Percentiles rank a stretch among this genome's conserved stretches.
Conservation (phyloP, 2,113 vertebrate species). For the Hemicordylus capensis region DNA sequence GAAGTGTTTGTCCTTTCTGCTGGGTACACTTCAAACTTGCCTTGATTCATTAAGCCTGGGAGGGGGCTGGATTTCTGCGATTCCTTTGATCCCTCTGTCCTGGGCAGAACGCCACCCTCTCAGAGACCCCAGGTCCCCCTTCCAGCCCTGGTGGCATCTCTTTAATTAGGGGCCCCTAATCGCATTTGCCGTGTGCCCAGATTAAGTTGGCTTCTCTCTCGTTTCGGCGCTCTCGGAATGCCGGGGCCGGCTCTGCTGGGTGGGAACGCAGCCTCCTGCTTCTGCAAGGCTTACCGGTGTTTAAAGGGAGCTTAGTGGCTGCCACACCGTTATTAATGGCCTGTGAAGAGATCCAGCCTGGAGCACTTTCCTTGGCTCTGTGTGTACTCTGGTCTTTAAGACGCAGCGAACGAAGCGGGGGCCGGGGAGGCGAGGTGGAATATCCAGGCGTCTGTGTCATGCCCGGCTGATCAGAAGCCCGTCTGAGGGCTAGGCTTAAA, state of each 20-base stretch:
- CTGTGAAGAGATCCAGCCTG: neutral
- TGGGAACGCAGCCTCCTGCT: neutral
- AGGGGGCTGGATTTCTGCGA: neutral
- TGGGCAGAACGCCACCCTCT: rapidly evolving
- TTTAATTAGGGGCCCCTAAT: neutral
- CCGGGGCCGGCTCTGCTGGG: neutral
- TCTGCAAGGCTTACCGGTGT: neutral
- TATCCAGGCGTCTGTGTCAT: neutral
- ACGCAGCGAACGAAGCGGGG: neutral
- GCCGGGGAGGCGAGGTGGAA: too few relatives aligned
- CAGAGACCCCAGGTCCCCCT: neutral
- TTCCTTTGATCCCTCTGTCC: rapidly evolving
- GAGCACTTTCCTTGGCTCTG: neutral
- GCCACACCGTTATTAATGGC: neutral
- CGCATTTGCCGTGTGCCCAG: neutral
- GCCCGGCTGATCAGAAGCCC: neutral
- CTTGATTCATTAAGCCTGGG: neutral
- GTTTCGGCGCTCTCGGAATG: neutral
- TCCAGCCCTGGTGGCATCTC: neutral
- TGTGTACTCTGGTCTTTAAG: neutral
- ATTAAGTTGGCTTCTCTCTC: neutral
- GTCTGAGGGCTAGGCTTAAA: neutral
- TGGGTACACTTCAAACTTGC: rapidly evolving
- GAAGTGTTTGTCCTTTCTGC: neutral
- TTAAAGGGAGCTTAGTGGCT: neutral